These are phyloP conservation scores for Boloria selene DNA, from an alignment of 2,888 invertebrate species.

Conservation along the genomic window DNA sequence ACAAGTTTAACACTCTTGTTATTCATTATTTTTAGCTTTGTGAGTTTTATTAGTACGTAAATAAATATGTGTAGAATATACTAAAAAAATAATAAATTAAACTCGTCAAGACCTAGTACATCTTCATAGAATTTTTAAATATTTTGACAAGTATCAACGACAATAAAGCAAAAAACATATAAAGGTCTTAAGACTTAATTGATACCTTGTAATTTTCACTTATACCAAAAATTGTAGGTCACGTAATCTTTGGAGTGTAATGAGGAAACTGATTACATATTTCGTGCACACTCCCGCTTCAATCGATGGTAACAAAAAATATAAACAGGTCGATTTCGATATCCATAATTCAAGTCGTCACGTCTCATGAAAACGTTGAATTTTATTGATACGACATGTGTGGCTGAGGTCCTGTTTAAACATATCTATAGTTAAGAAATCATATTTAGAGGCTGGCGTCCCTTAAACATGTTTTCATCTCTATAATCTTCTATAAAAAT, in stretches of 20 bases:
- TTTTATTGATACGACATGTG: constrained; percentile 26
- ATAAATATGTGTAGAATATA: too few relatives aligned
- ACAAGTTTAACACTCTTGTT: too few relatives aligned
- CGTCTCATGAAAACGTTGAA: constrained; percentile 39
- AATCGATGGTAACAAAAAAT: constrained; percentile 9
- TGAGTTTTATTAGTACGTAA: too few relatives aligned
- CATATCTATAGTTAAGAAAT: too few relatives aligned
- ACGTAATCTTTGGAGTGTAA: constrained; percentile 9
- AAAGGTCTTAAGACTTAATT: neutral
- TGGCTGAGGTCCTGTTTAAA: constrained; percentile 1
- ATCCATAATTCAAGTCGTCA: constrained; percentile 33
- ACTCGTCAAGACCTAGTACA: too few relatives aligned
- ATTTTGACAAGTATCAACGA: neutral
- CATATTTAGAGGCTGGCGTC: too few relatives aligned
- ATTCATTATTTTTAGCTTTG: too few relatives aligned
- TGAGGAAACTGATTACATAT: constrained; percentile 20
- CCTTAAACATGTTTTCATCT: too few relatives aligned
- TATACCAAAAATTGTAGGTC: constrained; percentile 1
- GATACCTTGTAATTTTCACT: neutral
- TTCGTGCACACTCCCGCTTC: constrained; percentile 23
- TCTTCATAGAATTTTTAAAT: too few relatives aligned
- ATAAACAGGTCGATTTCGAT: constrained; percentile 22
- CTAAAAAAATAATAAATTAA: too few relatives aligned
- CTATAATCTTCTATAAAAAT: too few relatives aligned
- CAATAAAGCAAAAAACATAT: neutral